These are phyloP conservation scores for Leontopithecus rosalia DNA, from an alignment of 2,797 vertebrate genomes.

Conservation along the genomic window DNA sequence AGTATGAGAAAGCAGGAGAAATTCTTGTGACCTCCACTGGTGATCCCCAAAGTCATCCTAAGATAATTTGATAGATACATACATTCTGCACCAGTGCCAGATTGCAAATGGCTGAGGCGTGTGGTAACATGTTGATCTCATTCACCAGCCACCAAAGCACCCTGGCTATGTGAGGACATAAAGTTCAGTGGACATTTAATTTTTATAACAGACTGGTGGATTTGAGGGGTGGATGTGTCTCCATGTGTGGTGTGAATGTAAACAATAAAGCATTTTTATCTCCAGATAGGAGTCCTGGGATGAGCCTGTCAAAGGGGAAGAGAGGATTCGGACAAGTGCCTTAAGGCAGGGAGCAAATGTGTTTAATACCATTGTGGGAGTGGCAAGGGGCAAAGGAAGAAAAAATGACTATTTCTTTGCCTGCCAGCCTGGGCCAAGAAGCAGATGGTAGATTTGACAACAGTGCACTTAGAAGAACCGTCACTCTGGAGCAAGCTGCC, in stretches of 20 bases:
- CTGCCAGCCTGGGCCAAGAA: neutral
- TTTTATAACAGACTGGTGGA: neutral
- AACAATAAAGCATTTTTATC: neutral
- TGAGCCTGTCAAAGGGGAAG: neutral
- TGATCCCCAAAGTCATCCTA: neutral
- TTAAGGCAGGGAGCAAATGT: neutral
- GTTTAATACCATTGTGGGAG: neutral
- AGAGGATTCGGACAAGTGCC: neutral
- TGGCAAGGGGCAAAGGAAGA: neutral
- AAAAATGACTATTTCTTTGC: conserved; percentile 14
- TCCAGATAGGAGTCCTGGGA: neutral
- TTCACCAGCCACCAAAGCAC: neutral
- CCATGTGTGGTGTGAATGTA: neutral
- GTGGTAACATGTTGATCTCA: rapidly evolving
- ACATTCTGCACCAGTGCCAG: neutral
- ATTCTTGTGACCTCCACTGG: neutral
- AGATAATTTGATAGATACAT: neutral
- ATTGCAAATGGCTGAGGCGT: neutral
- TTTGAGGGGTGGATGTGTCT: neutral
- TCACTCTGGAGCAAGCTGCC: neutral
- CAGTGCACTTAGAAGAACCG: conserved; percentile 55
- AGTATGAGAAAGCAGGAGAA: neutral
- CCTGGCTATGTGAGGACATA: neutral
- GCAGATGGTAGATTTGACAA: conserved; percentile 51
- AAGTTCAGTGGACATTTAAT: neutral